A percentile compares a stretch with the other conserved stretches of the same genome.
Conservation (phyloP, 2,888 invertebrate genomes). For the Campoplex nolae region DNA sequence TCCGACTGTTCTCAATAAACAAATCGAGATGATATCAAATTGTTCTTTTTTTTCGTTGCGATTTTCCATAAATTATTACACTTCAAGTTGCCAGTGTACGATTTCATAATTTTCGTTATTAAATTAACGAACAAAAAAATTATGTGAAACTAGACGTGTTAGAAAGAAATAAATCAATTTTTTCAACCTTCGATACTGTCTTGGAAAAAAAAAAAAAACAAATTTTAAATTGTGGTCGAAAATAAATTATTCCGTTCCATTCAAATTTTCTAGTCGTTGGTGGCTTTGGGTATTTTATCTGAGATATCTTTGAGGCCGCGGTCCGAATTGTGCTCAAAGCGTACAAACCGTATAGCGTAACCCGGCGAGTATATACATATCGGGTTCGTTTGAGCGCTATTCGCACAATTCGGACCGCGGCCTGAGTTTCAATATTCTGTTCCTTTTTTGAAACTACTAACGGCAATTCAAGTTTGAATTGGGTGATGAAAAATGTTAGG, state of each 20-base stretch:
- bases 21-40: not conserved
- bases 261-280: not conserved
- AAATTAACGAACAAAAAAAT: too few relatives aligned
- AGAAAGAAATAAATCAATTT: too few relatives aligned
- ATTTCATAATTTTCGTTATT: not conserved
- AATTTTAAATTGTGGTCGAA: not conserved
- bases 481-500: not conserved
- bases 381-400: too few relatives aligned
- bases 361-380: too few relatives aligned
- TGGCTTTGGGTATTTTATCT: not conserved
- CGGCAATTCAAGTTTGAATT: not conserved
- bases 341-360: too few relatives aligned
- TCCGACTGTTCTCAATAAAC: slow-evolving; percentile 1
- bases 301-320: not conserved
- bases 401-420: too few relatives aligned
- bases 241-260: too few relatives aligned
- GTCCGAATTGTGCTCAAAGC: too few relatives aligned
- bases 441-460: not conserved
- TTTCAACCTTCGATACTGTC: too few relatives aligned
- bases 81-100: not conserved
- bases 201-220: too few relatives aligned
- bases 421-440: not conserved
- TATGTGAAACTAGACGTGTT: too few relatives aligned
- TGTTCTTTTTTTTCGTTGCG: not conserved
- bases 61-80: not conserved